phyloP scores from a whole-genome alignment of 2,797 vertebrate species.

The Coilia nasus region DNA sequence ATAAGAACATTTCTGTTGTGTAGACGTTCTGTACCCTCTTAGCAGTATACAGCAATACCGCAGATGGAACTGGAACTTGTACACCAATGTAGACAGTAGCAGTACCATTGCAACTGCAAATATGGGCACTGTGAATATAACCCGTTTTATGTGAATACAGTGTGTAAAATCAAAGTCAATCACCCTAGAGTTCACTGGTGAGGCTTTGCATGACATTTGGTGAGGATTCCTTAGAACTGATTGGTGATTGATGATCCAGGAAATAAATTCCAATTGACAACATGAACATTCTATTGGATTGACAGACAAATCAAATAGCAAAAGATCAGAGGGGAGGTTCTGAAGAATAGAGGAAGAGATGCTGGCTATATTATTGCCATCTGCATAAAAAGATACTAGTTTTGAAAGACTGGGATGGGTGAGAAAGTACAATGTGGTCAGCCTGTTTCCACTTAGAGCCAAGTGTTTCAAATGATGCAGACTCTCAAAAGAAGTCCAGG shows the following conservation, averaged over 20 bases:
- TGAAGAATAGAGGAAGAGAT: constrained; percentile 35
- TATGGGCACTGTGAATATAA: constrained; percentile 21
- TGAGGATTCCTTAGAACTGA: constrained; percentile 56
- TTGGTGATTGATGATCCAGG: constrained; percentile 69
- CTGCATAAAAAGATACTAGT: constrained; percentile 27
- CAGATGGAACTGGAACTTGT: constrained; percentile 51
- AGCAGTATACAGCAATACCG: constrained; percentile 44
- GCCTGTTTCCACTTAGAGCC: constrained; percentile 44
- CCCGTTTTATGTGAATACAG: constrained; percentile 45
- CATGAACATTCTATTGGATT: constrained; percentile 61
- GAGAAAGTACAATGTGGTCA: constrained; percentile 47
- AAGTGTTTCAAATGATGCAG: constrained; percentile 36
- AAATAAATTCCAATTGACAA: constrained; percentile 63
- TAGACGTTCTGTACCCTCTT: constrained; percentile 43
- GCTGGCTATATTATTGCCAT: constrained; percentile 41
- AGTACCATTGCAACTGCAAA: constrained; percentile 25
- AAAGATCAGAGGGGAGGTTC: constrained; percentile 51
- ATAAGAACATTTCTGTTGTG: constrained; percentile 57
- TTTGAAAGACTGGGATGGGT: constrained; percentile 42
- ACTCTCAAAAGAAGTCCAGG: constrained; percentile 35
- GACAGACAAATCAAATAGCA: constrained; percentile 56
- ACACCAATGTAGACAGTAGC: constrained; percentile 33
- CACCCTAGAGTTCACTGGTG: constrained; percentile 34
- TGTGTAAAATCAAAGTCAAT: constrained; percentile 48
- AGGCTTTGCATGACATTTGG: constrained; percentile 62